A percentile compares a stretch with the other conserved stretches of the same genome.
phyloP scores from a whole-genome alignment of 2,797 vertebrate genomes.

The Delichon dasypus region DNA sequence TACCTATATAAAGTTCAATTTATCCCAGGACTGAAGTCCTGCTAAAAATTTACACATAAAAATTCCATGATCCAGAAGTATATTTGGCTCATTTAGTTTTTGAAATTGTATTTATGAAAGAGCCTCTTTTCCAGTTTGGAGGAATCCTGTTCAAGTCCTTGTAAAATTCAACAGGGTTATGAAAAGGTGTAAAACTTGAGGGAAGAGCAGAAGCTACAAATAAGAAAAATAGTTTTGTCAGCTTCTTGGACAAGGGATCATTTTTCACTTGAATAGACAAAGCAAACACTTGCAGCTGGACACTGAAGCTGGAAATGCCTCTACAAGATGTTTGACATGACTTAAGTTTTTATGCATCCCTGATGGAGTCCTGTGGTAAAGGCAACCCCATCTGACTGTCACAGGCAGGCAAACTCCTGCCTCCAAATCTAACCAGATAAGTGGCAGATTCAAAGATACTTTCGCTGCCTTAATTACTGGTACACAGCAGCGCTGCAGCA shows the following conservation, averaged over 20 bases:
- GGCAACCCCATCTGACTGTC: neutral
- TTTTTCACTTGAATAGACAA: conserved; percentile 22
- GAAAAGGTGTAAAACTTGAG: neutral
- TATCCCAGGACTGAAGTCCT: conserved; percentile 27
- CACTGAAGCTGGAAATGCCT: neutral
- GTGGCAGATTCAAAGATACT: neutral
- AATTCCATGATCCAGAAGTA: conserved; percentile 20
- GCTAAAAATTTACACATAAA: neutral
- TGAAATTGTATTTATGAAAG: conserved; percentile 14
- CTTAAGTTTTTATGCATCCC: neutral
- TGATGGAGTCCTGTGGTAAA: neutral
- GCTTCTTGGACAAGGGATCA: neutral
- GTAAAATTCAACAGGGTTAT: neutral
- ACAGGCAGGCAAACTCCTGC: neutral
- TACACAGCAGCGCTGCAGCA: neutral
- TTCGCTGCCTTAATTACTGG: fast-evolving
- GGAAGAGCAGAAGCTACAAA: neutral
- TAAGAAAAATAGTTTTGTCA: neutral
- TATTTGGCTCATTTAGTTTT: conserved; percentile 18
- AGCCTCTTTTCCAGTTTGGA: neutral
- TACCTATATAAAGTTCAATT: conserved; percentile 51
- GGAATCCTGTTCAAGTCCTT: neutral
- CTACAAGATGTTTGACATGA: neutral
- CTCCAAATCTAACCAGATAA: neutral
- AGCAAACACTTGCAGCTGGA: neutral